Evolutionary conservation across 2,888 invertebrate genomes (phyloP).

Genomic region (Nomada flava): DNA sequence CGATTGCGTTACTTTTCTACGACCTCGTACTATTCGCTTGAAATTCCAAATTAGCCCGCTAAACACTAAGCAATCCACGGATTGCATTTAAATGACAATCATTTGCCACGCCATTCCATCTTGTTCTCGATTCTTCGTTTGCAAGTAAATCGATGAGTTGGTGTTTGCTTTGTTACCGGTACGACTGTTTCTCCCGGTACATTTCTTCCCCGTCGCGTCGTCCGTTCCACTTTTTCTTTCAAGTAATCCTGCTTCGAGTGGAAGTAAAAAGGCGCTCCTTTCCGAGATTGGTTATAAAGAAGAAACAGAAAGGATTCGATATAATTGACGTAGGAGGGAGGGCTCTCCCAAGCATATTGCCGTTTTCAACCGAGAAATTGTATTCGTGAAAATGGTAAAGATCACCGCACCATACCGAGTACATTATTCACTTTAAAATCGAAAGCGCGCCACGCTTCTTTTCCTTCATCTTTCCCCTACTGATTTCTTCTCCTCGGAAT

Average conservation of each 20-base stretch:
- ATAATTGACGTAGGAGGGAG: constrained; percentile 66
- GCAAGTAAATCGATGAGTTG: constrained; percentile 55
- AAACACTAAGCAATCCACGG: background rate
- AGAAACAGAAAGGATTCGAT: constrained; percentile 69
- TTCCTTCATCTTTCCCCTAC: constrained; percentile 18
- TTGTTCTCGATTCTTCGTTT: constrained; percentile 40
- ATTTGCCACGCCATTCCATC: constrained; percentile 36
- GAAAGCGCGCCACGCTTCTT: constrained; percentile 38
- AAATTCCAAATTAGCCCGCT: constrained; percentile 1
- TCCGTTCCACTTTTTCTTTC: constrained; percentile 12
- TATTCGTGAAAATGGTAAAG: constrained; percentile 55
- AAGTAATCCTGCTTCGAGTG: constrained; percentile 14
- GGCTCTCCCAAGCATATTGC: constrained; percentile 14
- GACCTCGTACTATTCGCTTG: background rate
- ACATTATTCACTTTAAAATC: constrained; percentile 64
- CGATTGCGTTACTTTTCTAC: background rate
- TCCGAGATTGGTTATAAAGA: constrained; percentile 71
- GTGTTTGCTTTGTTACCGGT: constrained; percentile 51
- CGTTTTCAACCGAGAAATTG: constrained; percentile 43
- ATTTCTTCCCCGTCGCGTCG: background rate
- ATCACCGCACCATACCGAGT: constrained; percentile 33
- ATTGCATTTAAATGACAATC: constrained; percentile 40
- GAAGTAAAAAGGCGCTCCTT: constrained; percentile 45
- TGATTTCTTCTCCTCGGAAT: background rate
- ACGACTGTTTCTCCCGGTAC: constrained; percentile 9